These are phyloP conservation scores for Blennius ocellaris DNA, from an alignment of 2,113 vertebrate genomes.

Conservation along the genomic window DNA sequence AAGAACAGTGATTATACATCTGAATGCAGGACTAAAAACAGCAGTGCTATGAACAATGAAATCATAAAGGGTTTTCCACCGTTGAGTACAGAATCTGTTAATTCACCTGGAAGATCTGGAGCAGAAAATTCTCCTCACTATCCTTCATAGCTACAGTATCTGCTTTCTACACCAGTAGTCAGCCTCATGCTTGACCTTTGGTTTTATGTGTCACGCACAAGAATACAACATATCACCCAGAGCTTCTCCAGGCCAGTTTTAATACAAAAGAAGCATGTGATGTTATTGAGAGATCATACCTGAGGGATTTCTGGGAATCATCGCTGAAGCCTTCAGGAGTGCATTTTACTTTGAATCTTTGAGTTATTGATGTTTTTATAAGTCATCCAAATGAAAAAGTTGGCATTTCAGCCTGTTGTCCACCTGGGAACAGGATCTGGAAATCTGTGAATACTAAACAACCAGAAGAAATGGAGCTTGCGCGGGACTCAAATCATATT, in stretches of 20 bases:
- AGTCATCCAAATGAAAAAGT: conserved; percentile 18
- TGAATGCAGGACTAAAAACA: no score
- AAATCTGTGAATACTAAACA: conserved; percentile 20
- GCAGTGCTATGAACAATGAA: no score
- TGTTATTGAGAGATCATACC: neutral
- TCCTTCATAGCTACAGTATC: conserved; percentile 9
- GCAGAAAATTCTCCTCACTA: no score
- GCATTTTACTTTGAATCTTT: neutral
- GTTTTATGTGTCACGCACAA: neutral
- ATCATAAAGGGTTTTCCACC: no score
- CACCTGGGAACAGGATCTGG: conserved; percentile 14
- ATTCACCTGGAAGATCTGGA: no score
- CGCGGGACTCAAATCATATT: conserved; percentile 5
- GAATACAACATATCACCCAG: neutral
- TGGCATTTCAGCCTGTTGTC: conserved; percentile 4
- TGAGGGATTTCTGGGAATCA: neutral
- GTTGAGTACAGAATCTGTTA: no score
- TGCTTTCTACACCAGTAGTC: neutral
- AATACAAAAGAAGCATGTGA: neutral
- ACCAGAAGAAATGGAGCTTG: neutral
- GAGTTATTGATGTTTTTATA: neutral
- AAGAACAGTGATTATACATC: no score
- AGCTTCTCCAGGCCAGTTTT: neutral
- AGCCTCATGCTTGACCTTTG: neutral
- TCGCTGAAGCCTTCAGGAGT: neutral